phyloP scores from a whole-genome alignment of 1,140 invertebrate species.

The Idris sp. region DNA sequence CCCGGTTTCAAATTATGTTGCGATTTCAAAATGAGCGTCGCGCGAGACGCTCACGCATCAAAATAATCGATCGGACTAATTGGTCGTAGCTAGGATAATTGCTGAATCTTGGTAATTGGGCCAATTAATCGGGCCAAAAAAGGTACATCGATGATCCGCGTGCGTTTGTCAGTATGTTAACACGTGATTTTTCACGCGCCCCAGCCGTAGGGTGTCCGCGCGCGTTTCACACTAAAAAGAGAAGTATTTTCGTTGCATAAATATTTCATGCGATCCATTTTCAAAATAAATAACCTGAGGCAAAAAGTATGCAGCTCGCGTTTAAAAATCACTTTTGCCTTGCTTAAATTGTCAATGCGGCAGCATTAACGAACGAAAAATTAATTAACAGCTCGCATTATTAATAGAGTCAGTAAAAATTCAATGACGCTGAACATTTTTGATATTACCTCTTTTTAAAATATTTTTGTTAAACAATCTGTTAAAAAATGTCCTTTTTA shows the following conservation, averaged over 20 bases:
- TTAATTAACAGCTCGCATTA: slow-evolving; percentile 35
- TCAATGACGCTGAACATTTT: too few species aligned
- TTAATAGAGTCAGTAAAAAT: slow-evolving; percentile 29
- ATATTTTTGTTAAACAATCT: too few species aligned
- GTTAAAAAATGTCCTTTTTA: too few species aligned
- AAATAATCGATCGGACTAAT: slow-evolving; percentile 74
- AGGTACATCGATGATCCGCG: slow-evolving; percentile 71
- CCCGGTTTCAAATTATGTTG: slow-evolving; percentile 7
- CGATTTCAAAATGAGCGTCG: slow-evolving; percentile 16
- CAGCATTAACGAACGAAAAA: slow-evolving; percentile 41
- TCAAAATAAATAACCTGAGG: slow-evolving; percentile 41
- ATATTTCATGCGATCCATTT: slow-evolving; percentile 48
- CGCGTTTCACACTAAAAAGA: slow-evolving; percentile 13
- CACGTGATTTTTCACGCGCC: slow-evolving; percentile 53
- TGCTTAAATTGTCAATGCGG: too few species aligned
- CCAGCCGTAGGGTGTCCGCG: slow-evolving; percentile 35
- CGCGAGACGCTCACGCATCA: slow-evolving; percentile 40
- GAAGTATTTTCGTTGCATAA: slow-evolving; percentile 21
- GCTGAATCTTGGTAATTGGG: slow-evolving; percentile 74
- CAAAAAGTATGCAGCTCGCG: slow-evolving; percentile 18
- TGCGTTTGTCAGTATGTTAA: slow-evolving; percentile 66
- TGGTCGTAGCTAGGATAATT: slow-evolving; percentile 75
- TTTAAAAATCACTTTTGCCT: too few species aligned
- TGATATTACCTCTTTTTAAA: too few species aligned
- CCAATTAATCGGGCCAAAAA: slow-evolving; percentile 77